phyloP scores from a whole-genome alignment of 2,888 invertebrate genomes.

The Acholoe squamosa region DNA sequence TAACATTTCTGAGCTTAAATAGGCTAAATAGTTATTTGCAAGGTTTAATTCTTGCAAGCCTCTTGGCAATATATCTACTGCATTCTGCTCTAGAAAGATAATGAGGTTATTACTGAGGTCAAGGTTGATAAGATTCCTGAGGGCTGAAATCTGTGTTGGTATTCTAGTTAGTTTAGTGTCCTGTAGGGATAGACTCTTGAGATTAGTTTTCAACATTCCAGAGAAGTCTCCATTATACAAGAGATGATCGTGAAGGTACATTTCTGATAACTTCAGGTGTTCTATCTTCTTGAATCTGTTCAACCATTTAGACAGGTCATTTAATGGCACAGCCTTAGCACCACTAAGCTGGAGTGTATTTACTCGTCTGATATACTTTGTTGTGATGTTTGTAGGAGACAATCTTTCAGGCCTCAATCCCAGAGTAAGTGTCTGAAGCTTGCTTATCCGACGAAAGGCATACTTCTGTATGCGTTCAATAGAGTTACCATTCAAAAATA shows the following conservation, averaged over 20 bases:
- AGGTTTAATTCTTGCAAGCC: background rate
- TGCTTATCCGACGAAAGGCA: background rate
- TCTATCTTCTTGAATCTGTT: background rate
- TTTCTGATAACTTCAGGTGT: background rate
- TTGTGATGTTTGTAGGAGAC: background rate
- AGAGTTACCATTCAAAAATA: background rate
- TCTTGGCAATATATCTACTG: background rate
- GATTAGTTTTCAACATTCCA: background rate
- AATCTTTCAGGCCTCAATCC: background rate
- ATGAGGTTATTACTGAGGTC: background rate
- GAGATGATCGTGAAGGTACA: background rate
- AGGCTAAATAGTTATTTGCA: background rate
- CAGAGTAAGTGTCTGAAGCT: background rate
- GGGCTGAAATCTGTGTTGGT: background rate
- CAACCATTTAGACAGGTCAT: background rate
- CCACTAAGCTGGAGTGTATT: too few species aligned
- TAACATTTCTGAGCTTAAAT: background rate
- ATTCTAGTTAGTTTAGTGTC: background rate
- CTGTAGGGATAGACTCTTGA: background rate
- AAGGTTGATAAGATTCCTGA: background rate
- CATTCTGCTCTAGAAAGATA: background rate
- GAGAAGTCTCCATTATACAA: background rate
- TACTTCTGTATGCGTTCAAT: background rate
- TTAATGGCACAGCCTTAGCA: background rate
- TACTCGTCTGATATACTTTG: background rate